These are phyloP conservation scores for Scomber colias DNA, from an alignment of 2,113 vertebrate species.

Conservation along the genomic window DNA sequence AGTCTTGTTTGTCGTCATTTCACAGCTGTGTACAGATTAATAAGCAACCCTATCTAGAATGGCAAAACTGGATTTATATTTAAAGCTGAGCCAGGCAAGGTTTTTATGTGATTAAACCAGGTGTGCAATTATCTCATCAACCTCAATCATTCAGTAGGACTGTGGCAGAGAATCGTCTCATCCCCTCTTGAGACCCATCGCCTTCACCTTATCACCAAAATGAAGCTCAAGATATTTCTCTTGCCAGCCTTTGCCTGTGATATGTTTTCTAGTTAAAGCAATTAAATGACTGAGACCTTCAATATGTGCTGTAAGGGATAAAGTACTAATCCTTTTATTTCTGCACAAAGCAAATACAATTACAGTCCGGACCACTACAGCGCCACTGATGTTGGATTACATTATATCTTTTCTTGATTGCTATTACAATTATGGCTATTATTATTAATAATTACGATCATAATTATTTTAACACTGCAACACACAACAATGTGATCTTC, in stretches of 20 bases:
- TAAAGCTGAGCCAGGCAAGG: conserved; percentile 25
- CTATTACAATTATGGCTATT: conserved; percentile 32
- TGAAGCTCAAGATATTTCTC: conserved; percentile 4
- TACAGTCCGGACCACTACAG: not conserved
- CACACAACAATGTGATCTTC: conserved; percentile 10
- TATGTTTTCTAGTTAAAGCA: conserved; percentile 3
- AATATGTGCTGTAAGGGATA: conserved; percentile 14
- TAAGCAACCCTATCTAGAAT: conserved; percentile 22
- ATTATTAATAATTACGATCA: conserved; percentile 28
- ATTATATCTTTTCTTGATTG: conserved; percentile 36
- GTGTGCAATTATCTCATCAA: conserved; percentile 56
- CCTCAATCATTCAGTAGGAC: conserved; percentile 30
- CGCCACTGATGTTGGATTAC: not conserved
- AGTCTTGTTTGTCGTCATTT: conserved; percentile 2
- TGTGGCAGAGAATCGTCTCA: conserved; percentile 22
- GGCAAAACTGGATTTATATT: conserved; percentile 42
- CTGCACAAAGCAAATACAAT: not conserved
- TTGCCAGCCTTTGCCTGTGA: not conserved
- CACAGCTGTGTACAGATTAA: conserved; percentile 18
- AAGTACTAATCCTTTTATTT: not conserved
- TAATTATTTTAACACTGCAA: not conserved
- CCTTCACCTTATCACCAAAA: conserved; percentile 18
- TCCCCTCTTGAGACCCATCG: conserved; percentile 12
- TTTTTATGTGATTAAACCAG: conserved; percentile 50
- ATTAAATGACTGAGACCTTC: not conserved